These are phyloP conservation scores for Chironex yamaguchii DNA, from an alignment of 30 jellyfish, hydroid and myxozoan genomes.

Conservation along the genomic window DNA sequence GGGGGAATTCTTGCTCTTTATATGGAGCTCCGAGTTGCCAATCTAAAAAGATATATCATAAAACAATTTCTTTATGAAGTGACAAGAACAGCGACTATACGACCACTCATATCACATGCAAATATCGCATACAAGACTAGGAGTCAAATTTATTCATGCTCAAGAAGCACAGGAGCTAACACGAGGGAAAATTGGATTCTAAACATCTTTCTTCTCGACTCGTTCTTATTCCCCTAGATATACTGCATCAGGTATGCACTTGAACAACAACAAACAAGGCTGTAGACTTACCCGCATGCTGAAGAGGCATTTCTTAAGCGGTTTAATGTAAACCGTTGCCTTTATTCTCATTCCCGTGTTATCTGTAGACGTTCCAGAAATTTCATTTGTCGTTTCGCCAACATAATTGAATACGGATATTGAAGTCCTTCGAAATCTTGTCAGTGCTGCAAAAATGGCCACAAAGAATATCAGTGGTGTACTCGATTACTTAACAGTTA, in stretches of 20 bases:
- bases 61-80: neutral
- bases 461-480: too few species aligned
- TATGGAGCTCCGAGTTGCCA: constrained; percentile 92
- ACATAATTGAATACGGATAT: constrained; percentile 80
- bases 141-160: neutral
- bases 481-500: too few species aligned
- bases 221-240: too few species aligned
- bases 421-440: constrained; percentile 76
- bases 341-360: constrained; percentile 90
- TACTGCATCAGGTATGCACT: too few species aligned
- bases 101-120: neutral
- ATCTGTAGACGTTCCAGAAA: constrained; percentile 94
- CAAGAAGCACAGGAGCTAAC: too few species aligned
- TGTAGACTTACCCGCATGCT: constrained; percentile 87
- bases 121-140: neutral
- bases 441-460: constrained; percentile 72
- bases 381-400: constrained; percentile 92
- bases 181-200: too few species aligned
- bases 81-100: neutral
- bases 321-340: constrained; percentile 84
- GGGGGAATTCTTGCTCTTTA: constrained; percentile 86
- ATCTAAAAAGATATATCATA: constrained; percentile 33
- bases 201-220: too few species aligned
- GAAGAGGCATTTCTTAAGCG: constrained; percentile 87
- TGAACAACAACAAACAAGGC: too few species aligned